Conservation (phyloP, 2,888 invertebrate species). For the Oscheius sp. region DNA sequence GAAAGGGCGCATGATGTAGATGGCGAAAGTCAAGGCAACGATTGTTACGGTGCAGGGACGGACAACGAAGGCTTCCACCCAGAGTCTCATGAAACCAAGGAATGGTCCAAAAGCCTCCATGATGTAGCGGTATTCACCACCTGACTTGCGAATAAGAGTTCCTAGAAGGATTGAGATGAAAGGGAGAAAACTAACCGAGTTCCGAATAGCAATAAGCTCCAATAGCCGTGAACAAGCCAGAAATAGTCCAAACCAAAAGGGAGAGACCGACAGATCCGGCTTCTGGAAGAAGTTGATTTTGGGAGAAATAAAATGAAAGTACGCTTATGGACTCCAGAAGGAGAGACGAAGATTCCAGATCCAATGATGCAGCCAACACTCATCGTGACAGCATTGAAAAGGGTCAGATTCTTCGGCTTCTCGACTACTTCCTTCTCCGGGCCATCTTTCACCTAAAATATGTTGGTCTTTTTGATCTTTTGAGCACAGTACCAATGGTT, state of each 20-base stretch:
- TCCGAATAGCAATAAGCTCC: conserved; percentile 98
- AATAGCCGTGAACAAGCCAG: conserved; percentile 94
- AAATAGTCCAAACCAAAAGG: conserved; percentile 88
- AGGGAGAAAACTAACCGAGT: conserved; percentile 78
- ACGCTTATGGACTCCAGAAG: conserved; percentile 68
- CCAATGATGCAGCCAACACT: conserved; percentile 69
- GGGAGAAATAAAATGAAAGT: conserved; percentile 13
- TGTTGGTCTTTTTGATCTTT: background rate
- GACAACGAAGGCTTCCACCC: conserved; percentile 95
- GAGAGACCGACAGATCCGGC: conserved; percentile 89
- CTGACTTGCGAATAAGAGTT: conserved; percentile 56
- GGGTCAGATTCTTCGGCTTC: conserved; percentile 53
- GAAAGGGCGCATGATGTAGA: conserved; percentile 93
- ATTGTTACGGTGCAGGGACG: conserved; percentile 95
- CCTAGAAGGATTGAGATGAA: conserved; percentile 53
- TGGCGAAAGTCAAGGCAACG: conserved; percentile 94
- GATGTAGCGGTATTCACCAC: conserved; percentile 96
- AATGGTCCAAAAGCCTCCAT: conserved; percentile 98
- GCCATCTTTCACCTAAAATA: background rate
- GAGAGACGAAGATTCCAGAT: conserved; percentile 66
- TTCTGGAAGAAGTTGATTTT: conserved; percentile 40
- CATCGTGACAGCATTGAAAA: conserved; percentile 67
- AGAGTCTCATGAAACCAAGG: conserved; percentile 91
- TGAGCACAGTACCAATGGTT: background rate
- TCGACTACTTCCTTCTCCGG: background rate